A percentile compares a stretch with the other conserved stretches of the same genome.
These are phyloP conservation scores for Bombus consobrinus DNA, from an alignment of 1,140 invertebrate genomes.

Conservation along the genomic window DNA sequence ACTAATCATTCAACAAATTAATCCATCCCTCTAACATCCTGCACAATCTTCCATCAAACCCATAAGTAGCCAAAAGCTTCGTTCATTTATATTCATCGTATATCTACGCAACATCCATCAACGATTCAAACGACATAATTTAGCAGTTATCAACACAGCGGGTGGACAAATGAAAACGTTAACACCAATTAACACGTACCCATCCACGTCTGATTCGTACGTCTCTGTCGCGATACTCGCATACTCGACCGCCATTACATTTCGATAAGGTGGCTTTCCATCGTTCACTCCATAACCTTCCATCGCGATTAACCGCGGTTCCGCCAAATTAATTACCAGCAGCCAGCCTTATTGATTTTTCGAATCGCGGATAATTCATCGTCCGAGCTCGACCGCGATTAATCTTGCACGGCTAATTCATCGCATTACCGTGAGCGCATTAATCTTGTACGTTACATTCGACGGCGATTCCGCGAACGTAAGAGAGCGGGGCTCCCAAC, in stretches of 20 bases:
- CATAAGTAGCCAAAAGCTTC: neutral
- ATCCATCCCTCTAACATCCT: neutral
- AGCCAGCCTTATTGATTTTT: slow-evolving; percentile 42
- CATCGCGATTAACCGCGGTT: slow-evolving; percentile 33
- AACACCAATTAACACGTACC: slow-evolving; percentile 15
- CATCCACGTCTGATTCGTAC: too few species aligned
- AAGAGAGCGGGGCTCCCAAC: neutral
- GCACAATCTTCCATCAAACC: neutral
- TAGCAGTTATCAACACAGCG: neutral
- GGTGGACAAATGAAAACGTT: slow-evolving; percentile 9
- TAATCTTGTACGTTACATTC: slow-evolving; percentile 15
- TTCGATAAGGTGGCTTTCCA: slow-evolving; percentile 15
- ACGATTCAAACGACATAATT: neutral
- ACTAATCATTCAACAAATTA: neutral
- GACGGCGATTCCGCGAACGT: slow-evolving; percentile 13
- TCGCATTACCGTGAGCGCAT: slow-evolving; percentile 17
- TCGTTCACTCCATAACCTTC: neutral
- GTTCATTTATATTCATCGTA: neutral
- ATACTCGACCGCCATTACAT: neutral
- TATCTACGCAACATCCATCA: neutral
- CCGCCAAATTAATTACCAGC: slow-evolving; percentile 35
- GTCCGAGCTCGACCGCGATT: slow-evolving; percentile 21
- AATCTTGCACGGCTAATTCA: slow-evolving; percentile 37
- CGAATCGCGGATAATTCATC: slow-evolving; percentile 44
- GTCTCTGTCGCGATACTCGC: neutral